A percentile compares a stretch with the other conserved stretches of the same genome.
These are phyloP conservation scores for Epizoanthus stellaris DNA, from an alignment of 92 coral and sea anemone genomes.

Conservation along the genomic window DNA sequence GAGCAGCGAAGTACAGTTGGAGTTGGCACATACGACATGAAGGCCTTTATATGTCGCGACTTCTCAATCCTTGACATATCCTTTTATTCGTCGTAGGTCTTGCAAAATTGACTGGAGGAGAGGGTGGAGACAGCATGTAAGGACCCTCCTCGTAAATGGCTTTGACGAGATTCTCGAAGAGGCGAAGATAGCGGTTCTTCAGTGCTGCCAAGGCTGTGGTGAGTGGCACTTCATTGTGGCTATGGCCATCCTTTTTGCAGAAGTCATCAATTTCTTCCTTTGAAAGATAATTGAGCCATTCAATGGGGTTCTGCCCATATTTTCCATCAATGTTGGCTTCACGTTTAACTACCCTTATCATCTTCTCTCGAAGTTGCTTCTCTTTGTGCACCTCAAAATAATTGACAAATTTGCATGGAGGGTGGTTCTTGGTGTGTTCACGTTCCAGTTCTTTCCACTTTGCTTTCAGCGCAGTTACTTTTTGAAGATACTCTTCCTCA, in stretches of 20 bases:
- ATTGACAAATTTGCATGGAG: constrained; percentile 50
- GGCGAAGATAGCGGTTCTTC: constrained; percentile 46
- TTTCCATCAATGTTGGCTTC: constrained; percentile 35
- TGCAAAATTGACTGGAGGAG: constrained; percentile 15
- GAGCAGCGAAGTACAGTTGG: neutral
- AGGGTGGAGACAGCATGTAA: constrained; percentile 28
- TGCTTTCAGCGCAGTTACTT: constrained; percentile 33
- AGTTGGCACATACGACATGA: constrained; percentile 11
- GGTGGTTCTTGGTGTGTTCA: constrained; percentile 46
- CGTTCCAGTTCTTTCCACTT: constrained; percentile 46
- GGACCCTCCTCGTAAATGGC: constrained; percentile 55
- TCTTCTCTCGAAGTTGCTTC: constrained; percentile 44
- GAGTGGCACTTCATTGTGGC: constrained; percentile 48
- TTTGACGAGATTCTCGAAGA: constrained; percentile 39
- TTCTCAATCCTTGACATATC: constrained; percentile 34
- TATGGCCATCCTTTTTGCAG: constrained; percentile 38
- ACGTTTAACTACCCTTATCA: constrained; percentile 40
- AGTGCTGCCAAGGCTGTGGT: constrained; percentile 36
- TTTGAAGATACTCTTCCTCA: constrained; percentile 28
- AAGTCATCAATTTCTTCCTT: constrained; percentile 52
- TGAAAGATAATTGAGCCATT: constrained; percentile 52
- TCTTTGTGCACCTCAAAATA: constrained; percentile 57
- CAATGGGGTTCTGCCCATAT: constrained; percentile 55
- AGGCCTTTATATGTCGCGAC: constrained; percentile 18
- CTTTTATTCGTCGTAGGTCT: constrained; percentile 48